Evolutionary conservation across 1,140 invertebrate species (phyloP), one percentile per base, ranked within the genome.

Genomic region (Magallana gigas): DNA sequence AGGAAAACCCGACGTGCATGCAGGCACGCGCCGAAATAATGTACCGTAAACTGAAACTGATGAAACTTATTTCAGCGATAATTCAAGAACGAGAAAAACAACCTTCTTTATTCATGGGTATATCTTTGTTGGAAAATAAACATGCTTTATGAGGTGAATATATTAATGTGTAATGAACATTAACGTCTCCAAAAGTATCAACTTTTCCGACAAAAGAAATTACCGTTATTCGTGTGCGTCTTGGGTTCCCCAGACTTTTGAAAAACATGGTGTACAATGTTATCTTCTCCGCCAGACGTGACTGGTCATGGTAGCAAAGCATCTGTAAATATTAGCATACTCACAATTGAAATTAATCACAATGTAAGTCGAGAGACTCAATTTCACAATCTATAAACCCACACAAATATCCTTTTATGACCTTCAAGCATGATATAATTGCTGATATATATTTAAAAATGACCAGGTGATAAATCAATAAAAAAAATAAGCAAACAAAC

Each of bases 141-240:
- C 68, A 76, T 76, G 68, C 23, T 76, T 76, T 76, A 76, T 76
- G 68, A 23, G 68, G 23, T 76, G 68, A 76, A 76, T 76, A 76
- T 76, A 76, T 76, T 76, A 76, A 76, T 29, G 23, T 29, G 8
- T 29, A 76, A 76, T 76, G 64, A 71, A 29, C 64, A 29, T 29
- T 71, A 68, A n/a, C 18, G 68, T 76, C 68, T 29, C 8, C 5
- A 76, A 76, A 76, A 76, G 68, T 76, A 76, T 76, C 68, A 76
- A 29, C 18, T 76, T 36, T 76, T 76, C 36, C 23, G 9, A 23
- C n/a, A 29, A 29, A 7, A 76, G 36, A 76, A 76, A 76, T 76
- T 76, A 23, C 68, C 68, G 68, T 76, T 76, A 76, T 76, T 9
- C 36, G 23, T 29, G 23, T 76, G 68, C 36, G 36, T 48, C 36